These are phyloP conservation scores for Mellivora capensis DNA, from an alignment of 2,113 vertebrate species.

Conservation along the genomic window DNA sequence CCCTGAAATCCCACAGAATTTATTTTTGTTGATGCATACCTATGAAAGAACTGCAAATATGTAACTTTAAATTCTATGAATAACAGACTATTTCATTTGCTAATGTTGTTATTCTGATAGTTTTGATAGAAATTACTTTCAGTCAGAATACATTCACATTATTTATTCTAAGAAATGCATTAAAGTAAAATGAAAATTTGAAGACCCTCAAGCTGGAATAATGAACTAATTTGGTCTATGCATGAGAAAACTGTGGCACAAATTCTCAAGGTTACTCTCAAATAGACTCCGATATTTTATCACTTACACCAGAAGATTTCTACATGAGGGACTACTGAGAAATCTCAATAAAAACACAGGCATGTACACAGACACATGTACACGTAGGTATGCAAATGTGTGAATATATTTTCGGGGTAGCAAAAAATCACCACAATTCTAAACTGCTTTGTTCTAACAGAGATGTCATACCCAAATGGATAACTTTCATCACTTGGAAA, in stretches of 20 bases:
- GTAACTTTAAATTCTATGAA: constrained; percentile 60
- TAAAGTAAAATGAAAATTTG: constrained; percentile 68
- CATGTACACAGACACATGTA: neutral
- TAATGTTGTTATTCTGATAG: constrained; percentile 53
- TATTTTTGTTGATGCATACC: neutral
- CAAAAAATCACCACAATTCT: neutral
- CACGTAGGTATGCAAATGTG: neutral
- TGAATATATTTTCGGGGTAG: neutral
- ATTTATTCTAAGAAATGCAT: constrained; percentile 70
- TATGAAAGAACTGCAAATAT: neutral
- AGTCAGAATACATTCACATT: constrained; percentile 63
- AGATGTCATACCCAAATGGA: neutral
- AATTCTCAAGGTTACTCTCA: constrained; percentile 57
- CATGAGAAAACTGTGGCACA: neutral
- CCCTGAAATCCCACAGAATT: neutral
- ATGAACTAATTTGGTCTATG: constrained; percentile 64
- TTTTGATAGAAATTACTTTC: constrained; percentile 67
- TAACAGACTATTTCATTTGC: constrained; percentile 57
- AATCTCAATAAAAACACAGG: neutral
- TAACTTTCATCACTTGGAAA: constrained; percentile 11
- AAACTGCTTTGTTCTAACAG: neutral
- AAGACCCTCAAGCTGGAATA: constrained; percentile 59
- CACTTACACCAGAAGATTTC: neutral
- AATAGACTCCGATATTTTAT: constrained; percentile 28
- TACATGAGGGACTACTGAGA: neutral